Base-by-base conservation (phyloP, 2,113 vertebrate genomes). In the Aythya baeri region DNA sequence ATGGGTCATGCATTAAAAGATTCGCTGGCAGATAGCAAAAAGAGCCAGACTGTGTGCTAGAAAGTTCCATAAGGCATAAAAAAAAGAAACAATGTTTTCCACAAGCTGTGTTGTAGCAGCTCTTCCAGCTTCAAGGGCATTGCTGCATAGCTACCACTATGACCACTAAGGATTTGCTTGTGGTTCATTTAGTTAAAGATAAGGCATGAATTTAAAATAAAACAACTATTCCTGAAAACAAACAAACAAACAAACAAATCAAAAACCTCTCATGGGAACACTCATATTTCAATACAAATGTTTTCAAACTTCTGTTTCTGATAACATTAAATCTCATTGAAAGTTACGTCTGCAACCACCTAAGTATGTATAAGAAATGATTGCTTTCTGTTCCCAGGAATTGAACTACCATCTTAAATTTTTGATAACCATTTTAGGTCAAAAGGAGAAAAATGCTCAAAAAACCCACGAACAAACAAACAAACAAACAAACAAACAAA, bases 1-100 rank as follows among this genome's bases (percentile, higher is more conserved):
- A 70, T 65, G 38, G 83, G 65, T 91, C 61, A 72, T 79, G 49
- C 34, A 41, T 83, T 90, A 75, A 73, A 83, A 90, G 88, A 72
- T 93, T 72, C 91, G 65, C 76, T 97, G 87, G 86, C 80, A 95
- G 52, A 90, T 86, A 88, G 67, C 23, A 88, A 94, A 79, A 91
- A 81, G 32, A 91, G 44, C 43, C 73, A 95, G 88, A 86, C 79
- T 82, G 43, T 49, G 63, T 81, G 79, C 52, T 86, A 83, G 86
- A 88, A 91, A 93, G 88, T 88, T 95, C 83, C 76, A 90, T 94
- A 84, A 94, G 80, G 52, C 43, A 74, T 44, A 78, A 52, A 78
- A 50, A 79, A 94, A 79, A 67, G 78, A 91, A 94, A 43, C 18
- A 77, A 29, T 88, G 21, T 13, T 79, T 90, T 84, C n/a, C 49